These are phyloP conservation scores for Ecliptopera silaceata DNA, from an alignment of 2,888 invertebrate species.

Conservation along the genomic window DNA sequence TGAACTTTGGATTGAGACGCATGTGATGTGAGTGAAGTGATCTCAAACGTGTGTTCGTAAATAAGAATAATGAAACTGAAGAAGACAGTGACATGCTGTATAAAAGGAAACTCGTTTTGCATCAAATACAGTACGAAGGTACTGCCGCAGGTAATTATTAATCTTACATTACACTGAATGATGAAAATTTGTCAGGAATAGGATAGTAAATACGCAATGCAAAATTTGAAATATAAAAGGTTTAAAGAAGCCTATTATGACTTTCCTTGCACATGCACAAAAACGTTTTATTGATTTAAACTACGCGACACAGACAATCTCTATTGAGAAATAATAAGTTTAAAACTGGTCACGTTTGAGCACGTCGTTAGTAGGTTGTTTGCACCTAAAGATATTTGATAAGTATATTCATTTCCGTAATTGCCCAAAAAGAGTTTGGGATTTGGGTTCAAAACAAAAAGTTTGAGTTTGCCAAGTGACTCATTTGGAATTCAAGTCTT, in stretches of 20 bases:
- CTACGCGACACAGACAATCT: neutral
- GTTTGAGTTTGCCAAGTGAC: conserved; percentile 15
- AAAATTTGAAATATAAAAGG: too few relatives aligned
- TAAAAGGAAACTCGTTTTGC: conserved; percentile 67
- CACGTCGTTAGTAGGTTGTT: conserved; percentile 1
- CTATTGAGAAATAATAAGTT: conserved; percentile 5
- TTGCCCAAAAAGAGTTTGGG: conserved; percentile 23
- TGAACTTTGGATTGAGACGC: conserved; percentile 59
- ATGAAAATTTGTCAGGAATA: too few relatives aligned
- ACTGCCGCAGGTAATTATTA: conserved; percentile 43
- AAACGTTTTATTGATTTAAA: conserved; percentile 2
- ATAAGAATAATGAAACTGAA: conserved; percentile 71
- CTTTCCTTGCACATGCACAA: too few relatives aligned
- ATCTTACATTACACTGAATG: neutral
- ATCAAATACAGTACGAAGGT: conserved; percentile 55
- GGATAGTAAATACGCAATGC: too few relatives aligned
- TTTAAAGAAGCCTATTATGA: too few relatives aligned
- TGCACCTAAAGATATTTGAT: conserved; percentile 6
- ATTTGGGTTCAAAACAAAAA: conserved; percentile 21
- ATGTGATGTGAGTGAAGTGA: conserved; percentile 52
- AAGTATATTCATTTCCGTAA: conserved; percentile 15
- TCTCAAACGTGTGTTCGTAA: conserved; percentile 35
- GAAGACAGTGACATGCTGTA: conserved; percentile 70
- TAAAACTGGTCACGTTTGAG: conserved; percentile 22
- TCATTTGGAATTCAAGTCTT: conserved; percentile 11